Evolutionary conservation across 2,113 vertebrate genomes (phyloP), one percentile per base, ranked within the genome.

Genomic region (Cinclus cinclus): DNA sequence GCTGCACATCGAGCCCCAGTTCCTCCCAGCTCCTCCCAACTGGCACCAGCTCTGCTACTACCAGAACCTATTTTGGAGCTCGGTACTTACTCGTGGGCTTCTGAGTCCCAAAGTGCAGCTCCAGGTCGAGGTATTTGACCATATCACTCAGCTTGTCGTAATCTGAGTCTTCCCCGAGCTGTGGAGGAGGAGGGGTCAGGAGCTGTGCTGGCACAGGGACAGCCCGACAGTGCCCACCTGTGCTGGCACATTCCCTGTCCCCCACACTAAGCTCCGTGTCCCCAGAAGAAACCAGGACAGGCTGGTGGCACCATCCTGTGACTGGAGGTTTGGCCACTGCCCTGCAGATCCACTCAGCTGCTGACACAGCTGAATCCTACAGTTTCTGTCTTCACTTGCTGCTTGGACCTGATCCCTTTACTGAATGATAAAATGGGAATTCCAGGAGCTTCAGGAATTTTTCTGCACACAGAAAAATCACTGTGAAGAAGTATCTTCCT

Each of bases 71-170:
- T 22, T 88, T 12, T 50, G 47, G 41, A 28, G 47, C 42, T 84
- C 80, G 35, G 33, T 27, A 99, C 99, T 99, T 97, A 99, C 99
- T 97, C 0, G 98, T 87, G 84, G 96, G 98, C 80, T 99, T 99
- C 97, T 99, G 99, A 17, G 99, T 99, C 58, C 99, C 99, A 3
- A 99, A 99, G 97, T 99, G 99, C 96, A 99, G 98, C 96, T 99
- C 99, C 97, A 99, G 97, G 94, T 99, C 99, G 6, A 99, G 98
- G 97, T 99, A 99, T 82, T 99, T 99, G 96, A 99, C 99, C 99
- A 99, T 99, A 84, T 99, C 99, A 9, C 99, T 99, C 93, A 99
- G 97, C 81, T 99, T 99, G 55, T 99, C 99, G 4, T 99, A 99
- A 83, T 99, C 99, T 0, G 99, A 99, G 94, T 99, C 99, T 47